These are phyloP conservation scores for Hydra vulgaris DNA, from an alignment of 30 jellyfish, hydroid and myxozoan genomes.

Conservation along the genomic window DNA sequence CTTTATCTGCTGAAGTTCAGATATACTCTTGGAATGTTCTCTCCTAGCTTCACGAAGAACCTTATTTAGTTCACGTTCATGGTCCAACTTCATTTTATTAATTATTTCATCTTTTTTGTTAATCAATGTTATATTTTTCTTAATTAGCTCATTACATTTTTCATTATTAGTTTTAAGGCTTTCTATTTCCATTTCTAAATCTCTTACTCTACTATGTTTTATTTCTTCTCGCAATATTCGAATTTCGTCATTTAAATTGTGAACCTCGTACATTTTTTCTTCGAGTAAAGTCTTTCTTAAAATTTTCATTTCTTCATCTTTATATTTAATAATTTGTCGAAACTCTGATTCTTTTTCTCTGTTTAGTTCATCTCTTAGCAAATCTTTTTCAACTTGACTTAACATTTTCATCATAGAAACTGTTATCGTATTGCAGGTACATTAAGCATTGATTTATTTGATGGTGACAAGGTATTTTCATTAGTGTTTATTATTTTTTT, in stretches of 20 bases:
- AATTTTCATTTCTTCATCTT: slow-evolving; percentile 83
- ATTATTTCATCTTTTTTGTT: slow-evolving; percentile 55
- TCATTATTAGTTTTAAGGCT: slow-evolving; percentile 47
- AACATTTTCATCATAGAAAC: slow-evolving; percentile 3
- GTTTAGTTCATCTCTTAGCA: slow-evolving; percentile 49
- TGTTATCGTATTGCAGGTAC: not conserved
- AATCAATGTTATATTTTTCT: slow-evolving; percentile 37
- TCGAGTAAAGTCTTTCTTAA: slow-evolving; percentile 55
- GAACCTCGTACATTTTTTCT: slow-evolving; percentile 53
- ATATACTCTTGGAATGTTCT: slow-evolving; percentile 54
- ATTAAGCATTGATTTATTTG: not conserved
- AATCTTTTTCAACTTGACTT: slow-evolving; percentile 46
- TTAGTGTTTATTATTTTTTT: no score
- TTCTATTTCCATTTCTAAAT: slow-evolving; percentile 47
- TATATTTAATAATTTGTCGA: slow-evolving; percentile 59
- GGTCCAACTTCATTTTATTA: slow-evolving; percentile 53
- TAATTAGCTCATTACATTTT: slow-evolving; percentile 40
- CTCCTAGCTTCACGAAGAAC: slow-evolving; percentile 63
- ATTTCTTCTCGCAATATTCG: slow-evolving; percentile 6
- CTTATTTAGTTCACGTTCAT: slow-evolving; percentile 67
- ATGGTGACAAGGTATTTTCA: not conserved
- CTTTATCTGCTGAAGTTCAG: slow-evolving; percentile 53
- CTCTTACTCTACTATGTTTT: slow-evolving; percentile 32
- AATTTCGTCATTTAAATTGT: slow-evolving; percentile 48
- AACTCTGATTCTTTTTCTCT: slow-evolving; percentile 71